Percentiles rank a stretch among this genome's conserved stretches.
Conservation (phyloP, 2,797 vertebrate species). For the Psittacula derbiana region DNA sequence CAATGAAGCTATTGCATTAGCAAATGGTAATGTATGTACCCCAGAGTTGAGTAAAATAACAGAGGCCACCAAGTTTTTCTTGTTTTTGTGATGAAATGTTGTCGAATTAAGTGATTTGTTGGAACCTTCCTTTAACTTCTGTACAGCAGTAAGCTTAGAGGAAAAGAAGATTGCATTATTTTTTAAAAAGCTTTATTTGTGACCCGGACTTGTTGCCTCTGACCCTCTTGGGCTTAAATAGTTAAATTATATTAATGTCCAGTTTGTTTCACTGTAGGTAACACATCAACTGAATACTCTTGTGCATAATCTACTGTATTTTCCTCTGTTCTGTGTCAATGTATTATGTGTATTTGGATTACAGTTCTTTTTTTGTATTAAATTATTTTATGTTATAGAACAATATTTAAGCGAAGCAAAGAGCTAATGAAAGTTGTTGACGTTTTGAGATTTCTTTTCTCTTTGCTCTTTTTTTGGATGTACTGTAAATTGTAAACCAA, state of each 20-base stretch:
- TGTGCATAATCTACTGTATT: conserved; percentile 73
- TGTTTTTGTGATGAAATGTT: conserved; percentile 65
- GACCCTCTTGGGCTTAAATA: conserved; percentile 63
- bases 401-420: conserved; percentile 79
- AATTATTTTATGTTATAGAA: conserved; percentile 78
- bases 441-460: conserved; percentile 68
- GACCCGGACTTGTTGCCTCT: conserved; percentile 64
- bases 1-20: conserved; percentile 12
- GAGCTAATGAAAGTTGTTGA: conserved; percentile 69
- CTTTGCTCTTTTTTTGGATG: conserved; percentile 72
- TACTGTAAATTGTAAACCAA: conserved; percentile 81
- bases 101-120: conserved; percentile 61
- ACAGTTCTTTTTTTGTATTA: conserved; percentile 73
- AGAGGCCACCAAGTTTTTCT: conserved; percentile 57
- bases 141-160: conserved; percentile 56
- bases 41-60: conserved; percentile 25
- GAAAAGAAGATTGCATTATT: conserved; percentile 51
- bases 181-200: conserved; percentile 68
- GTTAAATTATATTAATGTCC: conserved; percentile 69
- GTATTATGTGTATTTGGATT: conserved; percentile 73
- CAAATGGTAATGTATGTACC: conserved; percentile 5
- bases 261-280: conserved; percentile 71
- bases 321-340: conserved; percentile 72
- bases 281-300: conserved; percentile 61
- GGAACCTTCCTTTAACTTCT: conserved; percentile 67